phyloP scores from a whole-genome alignment of 2,113 vertebrate genomes.

The Marmota flaviventris region DNA sequence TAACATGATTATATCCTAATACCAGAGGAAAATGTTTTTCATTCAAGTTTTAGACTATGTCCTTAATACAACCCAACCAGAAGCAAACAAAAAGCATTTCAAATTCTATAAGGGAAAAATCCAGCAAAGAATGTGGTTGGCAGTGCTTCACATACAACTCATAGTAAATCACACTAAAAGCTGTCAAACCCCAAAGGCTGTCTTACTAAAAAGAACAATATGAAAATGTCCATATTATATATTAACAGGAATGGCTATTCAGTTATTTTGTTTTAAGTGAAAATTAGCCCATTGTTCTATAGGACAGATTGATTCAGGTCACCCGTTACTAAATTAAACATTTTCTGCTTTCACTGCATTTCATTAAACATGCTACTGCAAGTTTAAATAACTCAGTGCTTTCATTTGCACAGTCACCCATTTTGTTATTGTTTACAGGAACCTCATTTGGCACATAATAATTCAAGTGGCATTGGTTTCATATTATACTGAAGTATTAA shows the following conservation, averaged over 20 bases:
- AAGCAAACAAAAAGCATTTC: background rate
- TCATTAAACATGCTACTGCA: conserved; percentile 68
- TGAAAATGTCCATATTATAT: conserved; percentile 14
- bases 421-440: conserved; percentile 80
- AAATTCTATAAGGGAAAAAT: background rate
- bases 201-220: conserved; percentile 54
- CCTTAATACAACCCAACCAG: background rate
- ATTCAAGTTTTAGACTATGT: background rate
- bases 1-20: background rate
- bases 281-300: conserved; percentile 41
- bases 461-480: conserved; percentile 70
- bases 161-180: background rate
- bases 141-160: background rate
- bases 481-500: conserved; percentile 77
- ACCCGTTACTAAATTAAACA: conserved; percentile 74
- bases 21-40: background rate
- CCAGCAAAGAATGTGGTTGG: background rate
- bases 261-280: conserved; percentile 53
- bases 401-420: conserved; percentile 70
- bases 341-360: conserved; percentile 66
- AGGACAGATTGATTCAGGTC: conserved; percentile 75
- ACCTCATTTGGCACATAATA: conserved; percentile 78
- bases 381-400: conserved; percentile 76
- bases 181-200: background rate
- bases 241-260: background rate